Base-by-base conservation (phyloP, 1,140 invertebrate species). In the Drosophila hydei region DNA sequence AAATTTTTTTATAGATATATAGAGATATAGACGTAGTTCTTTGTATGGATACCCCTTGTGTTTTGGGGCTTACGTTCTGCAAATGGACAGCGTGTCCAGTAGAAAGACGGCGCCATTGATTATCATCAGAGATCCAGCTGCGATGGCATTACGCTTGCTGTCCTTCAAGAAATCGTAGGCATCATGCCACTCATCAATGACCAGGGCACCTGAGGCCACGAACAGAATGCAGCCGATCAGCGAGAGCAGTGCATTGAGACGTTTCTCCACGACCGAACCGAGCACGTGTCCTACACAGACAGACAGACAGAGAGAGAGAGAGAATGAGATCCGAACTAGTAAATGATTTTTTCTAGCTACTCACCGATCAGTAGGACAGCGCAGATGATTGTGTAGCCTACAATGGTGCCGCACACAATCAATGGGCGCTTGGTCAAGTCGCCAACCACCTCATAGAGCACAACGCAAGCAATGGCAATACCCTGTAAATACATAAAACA, bases 91-190 rank as follows among this genome's bases (percentile, higher is more conserved):
- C 1, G 94, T 94, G 71, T 96, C 96, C 11, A 96, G 71, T 0
- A 96, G 90, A 74, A 96, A 94, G 9, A 96, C 64, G 3, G 93
- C 93, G 12, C 94, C 95, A 75, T 95, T 95, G 88, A 96, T 95
- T 71, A 96, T 94, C 51, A 94, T 93, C 59, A 96, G 77, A 0
- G 94, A 94, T 11, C 94, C 95, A 72, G 96, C 96, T 2, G 95
- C 94, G 5, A 96, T 88, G 25, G 94, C 94, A 50, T 94, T 94
- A 72, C 95, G 93, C 67, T 93, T 93, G 18, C 79, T 77, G 0
- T 94, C 93, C 3, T 77, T 75, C 48, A 72, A 42, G 23, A 70
- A 56, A 3, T 70, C 27, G 12, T 50, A 54, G 9, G 8, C 30
- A 75, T 85, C 89, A 47, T 91, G 89, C 90, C 90, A 91, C 61